These are phyloP conservation scores for Diuraphis noxia DNA, from an alignment of 1,140 invertebrate species.

Conservation along the genomic window DNA sequence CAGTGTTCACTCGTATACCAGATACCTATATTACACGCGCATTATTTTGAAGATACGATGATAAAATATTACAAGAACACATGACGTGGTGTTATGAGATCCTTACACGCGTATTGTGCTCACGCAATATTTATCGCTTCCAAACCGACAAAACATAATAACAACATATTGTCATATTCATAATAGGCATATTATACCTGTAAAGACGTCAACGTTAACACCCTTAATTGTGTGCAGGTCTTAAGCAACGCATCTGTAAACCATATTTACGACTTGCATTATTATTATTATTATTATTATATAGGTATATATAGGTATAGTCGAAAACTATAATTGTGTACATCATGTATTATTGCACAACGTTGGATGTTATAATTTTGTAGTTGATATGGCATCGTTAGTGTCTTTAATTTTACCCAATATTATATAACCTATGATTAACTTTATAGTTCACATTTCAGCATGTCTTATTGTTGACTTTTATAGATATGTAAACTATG, in stretches of 20 bases:
- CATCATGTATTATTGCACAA: neutral
- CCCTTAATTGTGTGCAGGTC: neutral
- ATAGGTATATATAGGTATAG: too few relatives aligned
- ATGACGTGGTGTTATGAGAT: neutral
- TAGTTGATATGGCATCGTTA: neutral
- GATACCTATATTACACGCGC: too few relatives aligned
- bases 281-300: neutral
- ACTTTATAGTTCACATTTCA: too few relatives aligned
- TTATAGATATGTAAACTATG: neutral
- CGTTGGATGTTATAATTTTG: neutral
- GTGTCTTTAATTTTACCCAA: neutral
- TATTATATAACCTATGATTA: neutral
- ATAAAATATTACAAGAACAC: constrained; percentile 11
- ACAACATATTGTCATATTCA: neutral
- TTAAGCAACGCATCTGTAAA: neutral
- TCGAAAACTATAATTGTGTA: neutral
- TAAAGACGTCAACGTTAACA: neutral
- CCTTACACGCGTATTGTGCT: neutral
- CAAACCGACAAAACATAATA: neutral
- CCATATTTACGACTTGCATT: neutral
- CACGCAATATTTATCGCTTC: constrained; percentile 14
- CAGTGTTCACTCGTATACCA: neutral
- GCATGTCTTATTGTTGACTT: neutral
- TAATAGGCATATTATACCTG: neutral
- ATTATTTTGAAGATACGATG: neutral